A percentile compares a stretch with the other conserved stretches of the same genome.
Evolutionary conservation across 2,888 invertebrate species (phyloP).

Genomic region (Hyppa rectilinea): DNA sequence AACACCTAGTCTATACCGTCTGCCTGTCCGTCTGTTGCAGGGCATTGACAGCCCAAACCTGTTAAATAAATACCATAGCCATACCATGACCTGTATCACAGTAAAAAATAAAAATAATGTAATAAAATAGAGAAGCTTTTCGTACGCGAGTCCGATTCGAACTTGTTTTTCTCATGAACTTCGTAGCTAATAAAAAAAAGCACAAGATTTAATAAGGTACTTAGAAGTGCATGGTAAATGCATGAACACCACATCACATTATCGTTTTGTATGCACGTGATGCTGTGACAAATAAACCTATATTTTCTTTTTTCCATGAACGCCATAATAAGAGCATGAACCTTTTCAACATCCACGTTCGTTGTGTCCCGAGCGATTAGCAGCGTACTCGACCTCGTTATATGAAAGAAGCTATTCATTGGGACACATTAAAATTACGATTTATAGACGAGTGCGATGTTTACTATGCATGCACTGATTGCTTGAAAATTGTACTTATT

Average conservation of each 20-base stretch:
- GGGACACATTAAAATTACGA: conserved; percentile 62
- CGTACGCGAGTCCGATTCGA: not conserved
- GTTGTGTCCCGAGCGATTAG: conserved; percentile 49
- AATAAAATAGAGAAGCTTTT: not conserved
- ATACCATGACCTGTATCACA: not conserved
- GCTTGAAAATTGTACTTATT: conserved; percentile 24
- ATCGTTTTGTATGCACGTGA: too few species aligned
- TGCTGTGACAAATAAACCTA: too few species aligned
- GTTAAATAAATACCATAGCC: too few species aligned
- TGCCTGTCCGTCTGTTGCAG: not conserved
- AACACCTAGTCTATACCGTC: too few species aligned
- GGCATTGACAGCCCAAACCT: too few species aligned
- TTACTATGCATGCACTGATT: conserved; percentile 43
- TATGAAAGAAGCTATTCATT: conserved; percentile 67
- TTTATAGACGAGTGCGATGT: conserved; percentile 54
- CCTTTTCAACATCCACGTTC: conserved; percentile 20
- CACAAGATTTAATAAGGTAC: not conserved
- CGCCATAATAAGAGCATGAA: not conserved
- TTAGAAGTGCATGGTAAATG: not conserved
- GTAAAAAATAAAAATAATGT: not conserved
- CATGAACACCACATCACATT: not conserved
- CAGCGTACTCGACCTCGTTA: conserved; percentile 64
- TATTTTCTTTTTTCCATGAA: not conserved
- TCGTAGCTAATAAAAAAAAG: not conserved
- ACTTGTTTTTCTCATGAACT: not conserved